Base-by-base conservation (phyloP, 2,888 invertebrate species). In the Hirtodrosophila alboralis region DNA sequence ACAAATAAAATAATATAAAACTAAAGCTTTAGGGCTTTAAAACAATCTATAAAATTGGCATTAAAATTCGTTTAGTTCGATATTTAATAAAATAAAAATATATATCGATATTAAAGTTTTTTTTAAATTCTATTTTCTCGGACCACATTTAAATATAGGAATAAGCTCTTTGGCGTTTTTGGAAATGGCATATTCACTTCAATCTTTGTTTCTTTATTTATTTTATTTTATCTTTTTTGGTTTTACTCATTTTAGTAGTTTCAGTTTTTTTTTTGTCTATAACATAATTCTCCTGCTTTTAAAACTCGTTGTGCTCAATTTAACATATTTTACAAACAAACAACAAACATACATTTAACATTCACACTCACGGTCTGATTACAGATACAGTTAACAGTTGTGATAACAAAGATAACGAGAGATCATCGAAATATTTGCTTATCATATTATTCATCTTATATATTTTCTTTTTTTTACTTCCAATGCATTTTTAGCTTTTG, bases 231-330 rank as follows among this genome's bases (percentile, higher is more conserved):
- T 1, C n/a, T n/a, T n/a, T n/a, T n/a, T n/a, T n/a, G n/a, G n/a
- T n/a, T n/a, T n/a, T n/a, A n/a, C n/a, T n/a, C n/a, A n/a, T n/a
- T n/a, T n/a, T n/a, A n/a, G n/a, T n/a, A n/a, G n/a, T n/a, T n/a
- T n/a, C n/a, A n/a, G n/a, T n/a, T n/a, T n/a, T n/a, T n/a, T n/a
- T n/a, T n/a, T n/a, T n/a, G n/a, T n/a, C n/a, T n/a, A n/a, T n/a
- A n/a, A n/a, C 34, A 62, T 57, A 31, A 71, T 40, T 30, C 13
- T 31, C 5, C 53, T 41, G 48, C 33, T 47, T 36, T 52, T n/a
- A 28, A 26, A 16, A 40, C 53, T 71, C 68, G 72, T 69, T 69
- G 68, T 69, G 72, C 66, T 71, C 60, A 54, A 56, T 44, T n/a
- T 65, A 72, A 66, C 41, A 58, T 38, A 33, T 13, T 34, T 23